Base-by-base conservation (phyloP, 2,113 vertebrate genomes). In the Trogon melanurus region DNA sequence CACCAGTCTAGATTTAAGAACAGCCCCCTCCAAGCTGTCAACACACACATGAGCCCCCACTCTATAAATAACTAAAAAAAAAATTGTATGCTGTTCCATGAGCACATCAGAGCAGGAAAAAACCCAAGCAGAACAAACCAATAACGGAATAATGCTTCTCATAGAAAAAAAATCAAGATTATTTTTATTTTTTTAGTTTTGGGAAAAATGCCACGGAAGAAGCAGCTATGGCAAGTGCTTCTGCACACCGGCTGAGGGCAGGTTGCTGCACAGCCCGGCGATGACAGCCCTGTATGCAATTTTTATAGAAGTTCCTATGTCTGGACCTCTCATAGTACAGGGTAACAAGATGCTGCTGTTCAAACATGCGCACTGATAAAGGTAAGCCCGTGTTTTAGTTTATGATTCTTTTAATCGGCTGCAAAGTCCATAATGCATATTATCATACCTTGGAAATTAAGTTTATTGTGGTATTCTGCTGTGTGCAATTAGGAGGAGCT, bases 401-500 rank as follows among this genome's bases (percentile, higher is more conserved):
- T 38, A 56, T 14, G 9, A 47, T 12, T 7, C 27, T 70, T 85
- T 60, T 38, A 70, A 78, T 71, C 2, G 4, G 20, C 64, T 67
- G 29, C 45, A 38, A 4, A 13, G 47, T 57, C 61, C 16, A 44
- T 38, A 74, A 38, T 7, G 29, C 2, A 3, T 50, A 14, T 48
- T 61, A 41, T 26, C 1, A 2, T n/a, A 64, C 23, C 29, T 53
- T 58, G 41, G 67, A 91, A 91, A 90, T 88, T 7, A 50, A 11
- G 32, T 67, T 93, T 86, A 53, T 47, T 27, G 29, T 30, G 85
- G 5, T 62, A 16, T 44, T 54, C 41, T 53, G 34, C 6, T 2
- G 3, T 0, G 0, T 57, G 67, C 70, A 12, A 4, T 57, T 78
- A 48, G 2, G 2, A 80, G 23, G 29, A 57, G 8, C 41, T 93